Conservation (phyloP, 2,888 invertebrate genomes). For the Nemoura dubitans region DNA sequence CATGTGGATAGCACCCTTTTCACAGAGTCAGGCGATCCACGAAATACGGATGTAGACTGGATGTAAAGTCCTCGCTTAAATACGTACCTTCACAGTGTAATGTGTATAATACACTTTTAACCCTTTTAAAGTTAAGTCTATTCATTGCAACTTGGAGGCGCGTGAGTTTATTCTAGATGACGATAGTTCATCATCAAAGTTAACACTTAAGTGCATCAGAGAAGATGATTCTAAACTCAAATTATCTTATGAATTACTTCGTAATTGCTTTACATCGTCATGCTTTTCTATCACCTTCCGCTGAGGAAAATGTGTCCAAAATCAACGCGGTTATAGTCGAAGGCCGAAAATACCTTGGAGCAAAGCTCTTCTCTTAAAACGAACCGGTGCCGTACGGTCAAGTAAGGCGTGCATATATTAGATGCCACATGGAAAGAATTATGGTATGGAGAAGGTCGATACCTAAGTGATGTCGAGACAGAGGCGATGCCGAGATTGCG, state of each 20-base stretch:
- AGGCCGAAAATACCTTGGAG: too few relatives aligned
- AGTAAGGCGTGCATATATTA: background rate
- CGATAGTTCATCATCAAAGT: conserved; percentile 1
- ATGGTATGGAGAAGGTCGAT: background rate
- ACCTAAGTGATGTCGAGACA: background rate
- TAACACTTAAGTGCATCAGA: background rate
- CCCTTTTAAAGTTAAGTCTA: background rate
- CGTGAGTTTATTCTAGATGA: background rate
- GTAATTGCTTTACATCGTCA: background rate
- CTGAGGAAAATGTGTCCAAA: background rate
- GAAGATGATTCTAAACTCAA: background rate
- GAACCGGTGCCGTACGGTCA: background rate
- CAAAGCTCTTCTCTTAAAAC: too few relatives aligned
- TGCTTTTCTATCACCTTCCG: background rate
- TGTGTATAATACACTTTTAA: background rate
- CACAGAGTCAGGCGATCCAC: background rate
- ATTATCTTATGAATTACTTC: background rate
- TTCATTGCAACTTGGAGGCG: background rate
- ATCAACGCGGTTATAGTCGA: background rate
- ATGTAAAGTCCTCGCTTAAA: background rate
- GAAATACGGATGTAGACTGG: too few relatives aligned
- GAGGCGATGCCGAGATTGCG: background rate
- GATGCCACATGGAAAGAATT: too few relatives aligned
- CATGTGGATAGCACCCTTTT: background rate
- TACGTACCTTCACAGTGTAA: background rate